phyloP scores from a whole-genome alignment of 2,113 vertebrate genomes.

The Oxyura jamaicensis region DNA sequence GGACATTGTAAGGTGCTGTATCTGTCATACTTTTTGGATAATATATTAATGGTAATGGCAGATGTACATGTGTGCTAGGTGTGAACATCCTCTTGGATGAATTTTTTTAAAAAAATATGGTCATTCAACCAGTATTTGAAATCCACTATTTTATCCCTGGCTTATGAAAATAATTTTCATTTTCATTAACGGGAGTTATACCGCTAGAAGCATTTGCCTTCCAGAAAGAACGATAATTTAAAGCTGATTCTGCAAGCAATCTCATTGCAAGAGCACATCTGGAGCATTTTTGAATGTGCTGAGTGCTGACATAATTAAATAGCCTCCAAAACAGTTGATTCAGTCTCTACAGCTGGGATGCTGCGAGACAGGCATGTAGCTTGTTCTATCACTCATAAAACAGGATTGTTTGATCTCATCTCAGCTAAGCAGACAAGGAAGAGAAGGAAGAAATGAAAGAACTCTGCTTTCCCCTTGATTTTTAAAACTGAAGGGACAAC shows the following conservation, averaged over 20 bases:
- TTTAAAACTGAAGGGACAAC: not conserved
- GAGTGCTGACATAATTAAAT: conserved; percentile 17
- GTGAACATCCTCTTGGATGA: not conserved
- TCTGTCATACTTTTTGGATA: not conserved
- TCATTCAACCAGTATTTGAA: not conserved
- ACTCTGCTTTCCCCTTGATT: not conserved
- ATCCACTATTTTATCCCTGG: not conserved
- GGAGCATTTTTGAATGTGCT: conserved; percentile 38
- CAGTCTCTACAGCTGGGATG: conserved; percentile 17
- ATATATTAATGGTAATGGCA: not conserved
- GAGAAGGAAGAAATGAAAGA: not conserved
- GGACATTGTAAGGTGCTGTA: no score
- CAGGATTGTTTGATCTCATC: not conserved
- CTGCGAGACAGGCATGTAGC: not conserved
- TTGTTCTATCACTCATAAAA: conserved; percentile 10
- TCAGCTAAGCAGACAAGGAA: not conserved
- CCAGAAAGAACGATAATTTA: conserved; percentile 20
- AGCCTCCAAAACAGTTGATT: conserved; percentile 1
- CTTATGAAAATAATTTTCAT: not conserved
- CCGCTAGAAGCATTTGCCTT: not conserved
- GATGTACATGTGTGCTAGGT: accelerated
- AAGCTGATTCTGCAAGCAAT: conserved; percentile 26
- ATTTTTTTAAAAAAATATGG: not conserved
- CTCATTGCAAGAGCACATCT: conserved; percentile 22
- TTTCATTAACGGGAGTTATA: not conserved